A percentile compares a stretch with the other conserved stretches of the same genome.
phyloP scores from a whole-genome alignment of 2,797 vertebrate species.

The Anniella stebbinsi region DNA sequence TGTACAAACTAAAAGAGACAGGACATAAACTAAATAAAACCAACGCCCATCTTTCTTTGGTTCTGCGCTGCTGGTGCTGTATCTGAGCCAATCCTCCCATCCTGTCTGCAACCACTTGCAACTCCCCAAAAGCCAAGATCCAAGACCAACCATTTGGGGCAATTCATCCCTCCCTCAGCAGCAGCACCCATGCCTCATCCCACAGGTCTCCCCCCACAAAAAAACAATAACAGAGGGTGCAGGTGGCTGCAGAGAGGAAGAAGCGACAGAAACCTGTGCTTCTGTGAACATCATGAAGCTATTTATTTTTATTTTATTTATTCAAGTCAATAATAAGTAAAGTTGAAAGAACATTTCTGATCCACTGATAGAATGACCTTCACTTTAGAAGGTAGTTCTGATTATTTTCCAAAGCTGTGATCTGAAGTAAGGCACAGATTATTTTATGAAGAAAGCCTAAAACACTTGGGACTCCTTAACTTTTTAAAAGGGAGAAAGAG shows the following conservation, averaged over 20 bases:
- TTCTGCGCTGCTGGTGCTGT: not conserved
- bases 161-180: not conserved
- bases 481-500: not conserved
- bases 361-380: not conserved
- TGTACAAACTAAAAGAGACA: not conserved
- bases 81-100: not conserved
- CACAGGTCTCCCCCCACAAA: not conserved
- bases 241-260: not conserved
- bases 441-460: not conserved
- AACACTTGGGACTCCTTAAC: not conserved
- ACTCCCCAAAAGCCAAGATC: not conserved
- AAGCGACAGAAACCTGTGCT: not conserved
- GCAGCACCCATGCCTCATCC: too few relatives aligned
- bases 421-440: not conserved
- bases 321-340: too few relatives aligned
- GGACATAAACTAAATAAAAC: not conserved
- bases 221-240: too few relatives aligned
- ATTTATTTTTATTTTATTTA: too few relatives aligned
- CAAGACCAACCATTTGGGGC: not conserved
- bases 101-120: not conserved
- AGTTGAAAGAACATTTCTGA: not conserved
- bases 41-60: not conserved
- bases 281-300: not conserved
- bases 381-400: not conserved
- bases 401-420: constrained; percentile 2